Conservation (phyloP, 2,888 invertebrate species). For the Panopea generosa region DNA sequence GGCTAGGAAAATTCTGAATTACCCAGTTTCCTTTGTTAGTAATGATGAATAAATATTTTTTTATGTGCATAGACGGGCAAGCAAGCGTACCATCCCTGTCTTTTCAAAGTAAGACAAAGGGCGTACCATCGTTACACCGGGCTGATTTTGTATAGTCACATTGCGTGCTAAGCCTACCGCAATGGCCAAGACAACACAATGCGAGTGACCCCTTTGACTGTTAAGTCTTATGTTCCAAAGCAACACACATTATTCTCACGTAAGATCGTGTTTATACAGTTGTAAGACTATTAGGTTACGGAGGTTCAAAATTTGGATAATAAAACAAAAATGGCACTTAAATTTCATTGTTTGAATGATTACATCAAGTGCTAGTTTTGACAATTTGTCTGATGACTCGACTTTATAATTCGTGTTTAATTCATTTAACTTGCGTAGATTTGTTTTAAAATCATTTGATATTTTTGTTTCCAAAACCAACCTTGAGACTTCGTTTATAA, state of each 20-base stretch:
- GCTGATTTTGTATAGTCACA: constrained; percentile 37
- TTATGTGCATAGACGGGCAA: constrained; percentile 21
- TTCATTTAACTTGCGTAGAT: too few relatives aligned
- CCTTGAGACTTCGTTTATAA: too few relatives aligned
- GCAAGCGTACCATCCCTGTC: constrained; percentile 32
- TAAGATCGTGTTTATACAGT: constrained; percentile 19
- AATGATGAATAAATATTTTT: background rate
- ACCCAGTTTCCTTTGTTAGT: too few relatives aligned
- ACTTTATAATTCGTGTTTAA: too few relatives aligned
- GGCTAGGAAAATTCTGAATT: too few relatives aligned
- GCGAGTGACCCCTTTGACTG: constrained; percentile 35
- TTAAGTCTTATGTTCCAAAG: constrained; percentile 20
- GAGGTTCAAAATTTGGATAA: background rate
- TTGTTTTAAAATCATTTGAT: too few relatives aligned
- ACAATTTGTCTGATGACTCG: constrained; percentile 12
- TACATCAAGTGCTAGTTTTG: constrained; percentile 16
- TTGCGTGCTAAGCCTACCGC: constrained; percentile 60
- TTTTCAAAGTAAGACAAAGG: constrained; percentile 34
- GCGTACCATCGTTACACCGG: constrained; percentile 29
- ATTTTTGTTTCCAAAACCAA: too few relatives aligned
- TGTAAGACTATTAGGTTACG: constrained; percentile 16
- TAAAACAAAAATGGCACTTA: constrained; percentile 20
- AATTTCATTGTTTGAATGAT: constrained; percentile 2
- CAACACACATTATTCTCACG: constrained; percentile 37
- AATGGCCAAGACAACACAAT: constrained; percentile 25